These are phyloP conservation scores for Caretta caretta DNA, from an alignment of 2,113 vertebrate genomes.

Conservation along the genomic window DNA sequence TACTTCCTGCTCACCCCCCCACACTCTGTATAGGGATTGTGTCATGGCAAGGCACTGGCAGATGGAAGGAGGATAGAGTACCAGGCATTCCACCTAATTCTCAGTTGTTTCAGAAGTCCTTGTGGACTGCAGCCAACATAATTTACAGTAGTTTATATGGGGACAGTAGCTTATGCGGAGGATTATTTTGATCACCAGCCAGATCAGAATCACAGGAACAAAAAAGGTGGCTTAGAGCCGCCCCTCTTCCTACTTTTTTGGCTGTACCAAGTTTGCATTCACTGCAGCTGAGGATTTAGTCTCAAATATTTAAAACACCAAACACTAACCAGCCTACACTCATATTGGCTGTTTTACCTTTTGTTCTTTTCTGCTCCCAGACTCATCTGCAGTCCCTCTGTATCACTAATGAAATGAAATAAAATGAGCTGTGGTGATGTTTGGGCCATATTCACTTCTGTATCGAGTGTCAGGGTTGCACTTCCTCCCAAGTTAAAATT, in stretches of 20 bases:
- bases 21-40: background rate
- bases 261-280: background rate
- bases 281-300: background rate
- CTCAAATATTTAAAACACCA: background rate
- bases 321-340: background rate
- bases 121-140: background rate
- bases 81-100: no score
- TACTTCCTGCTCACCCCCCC: background rate
- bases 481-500: background rate
- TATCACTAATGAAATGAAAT: background rate
- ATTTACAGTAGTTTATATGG: background rate
- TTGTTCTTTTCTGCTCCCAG: background rate
- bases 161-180: background rate
- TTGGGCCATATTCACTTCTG: background rate
- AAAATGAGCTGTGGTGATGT: background rate
- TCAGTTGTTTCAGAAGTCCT: no score
- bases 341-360: background rate
- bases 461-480: background rate
- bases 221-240: background rate
- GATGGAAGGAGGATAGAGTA: no score
- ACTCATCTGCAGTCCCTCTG: background rate
- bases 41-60: no score
- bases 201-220: background rate
- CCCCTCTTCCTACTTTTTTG: background rate
- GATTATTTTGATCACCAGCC: accelerated